A percentile compares a stretch with the other conserved stretches of the same genome.
These are phyloP conservation scores for Elgaria multicarinata DNA, from an alignment of 2,113 vertebrate species.

Conservation along the genomic window DNA sequence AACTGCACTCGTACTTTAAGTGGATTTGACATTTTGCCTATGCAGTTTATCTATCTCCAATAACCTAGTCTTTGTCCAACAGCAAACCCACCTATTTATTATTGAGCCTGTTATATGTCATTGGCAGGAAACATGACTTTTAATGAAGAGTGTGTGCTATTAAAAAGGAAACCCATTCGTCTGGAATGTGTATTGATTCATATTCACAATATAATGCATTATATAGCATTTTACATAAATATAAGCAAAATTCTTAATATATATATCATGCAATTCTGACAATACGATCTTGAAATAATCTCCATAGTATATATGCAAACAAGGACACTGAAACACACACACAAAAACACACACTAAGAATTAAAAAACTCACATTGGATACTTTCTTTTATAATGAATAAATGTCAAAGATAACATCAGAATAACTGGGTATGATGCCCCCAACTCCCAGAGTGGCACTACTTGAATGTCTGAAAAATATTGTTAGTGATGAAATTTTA, in stretches of 20 bases:
- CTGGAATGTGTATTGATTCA: constrained; percentile 13
- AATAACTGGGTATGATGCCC: too few species aligned
- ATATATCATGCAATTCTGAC: neutral
- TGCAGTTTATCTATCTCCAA: neutral
- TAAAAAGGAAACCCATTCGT: neutral
- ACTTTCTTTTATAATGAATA: neutral
- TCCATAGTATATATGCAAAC: neutral
- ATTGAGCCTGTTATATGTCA: constrained; percentile 5
- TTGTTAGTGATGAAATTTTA: neutral
- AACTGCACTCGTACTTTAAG: constrained; percentile 32
- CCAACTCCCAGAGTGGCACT: too few species aligned
- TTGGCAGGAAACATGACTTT: neutral
- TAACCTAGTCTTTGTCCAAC: constrained; percentile 4
- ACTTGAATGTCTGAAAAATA: neutral
- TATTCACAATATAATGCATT: constrained; percentile 2
- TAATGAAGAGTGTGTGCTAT: constrained; percentile 23
- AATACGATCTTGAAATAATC: neutral
- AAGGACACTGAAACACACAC: neutral
- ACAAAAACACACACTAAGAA: neutral
- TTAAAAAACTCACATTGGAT: neutral
- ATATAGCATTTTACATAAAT: neutral
- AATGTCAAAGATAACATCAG: neutral
- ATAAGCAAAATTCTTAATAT: neutral
- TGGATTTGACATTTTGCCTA: constrained; percentile 1
- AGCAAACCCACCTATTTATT: constrained; percentile 17